Evolutionary conservation across 1,140 invertebrate species (phyloP), one percentile per base, ranked within the genome.

Genomic region (Drosophila bocqueti): DNA sequence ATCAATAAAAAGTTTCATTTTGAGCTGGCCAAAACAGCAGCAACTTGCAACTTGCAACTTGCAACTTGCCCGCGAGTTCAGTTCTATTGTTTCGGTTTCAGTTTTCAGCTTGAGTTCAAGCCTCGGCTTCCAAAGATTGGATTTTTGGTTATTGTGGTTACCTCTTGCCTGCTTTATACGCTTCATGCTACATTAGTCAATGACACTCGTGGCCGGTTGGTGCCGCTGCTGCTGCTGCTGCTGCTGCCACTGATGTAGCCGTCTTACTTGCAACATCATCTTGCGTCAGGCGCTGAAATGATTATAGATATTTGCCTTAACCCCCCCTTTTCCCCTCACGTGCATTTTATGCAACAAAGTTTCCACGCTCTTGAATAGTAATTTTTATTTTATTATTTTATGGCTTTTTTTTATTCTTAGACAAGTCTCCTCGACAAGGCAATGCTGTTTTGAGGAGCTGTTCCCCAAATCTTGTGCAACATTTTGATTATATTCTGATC

Each of bases 171-270:
- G 82, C 82, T 81, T 85, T 85, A 74, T 84, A 77, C 82, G 82
- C 82, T 84, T 84, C 82, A 85, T 85, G 82, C 82, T 78, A 85
- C 82, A 85, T 85, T 85, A 84, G 82, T 84, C 82, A 84, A 84
- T 85, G 82, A 84, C 82, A 84, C 77, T 84, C 68, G 67, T 54
- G 38, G 76, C 54, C 61, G 55, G 46, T 66, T 73, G 67, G 26
- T 57, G 76, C 40, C 26, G 47, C 24, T 43, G 49, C 36, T 57
- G 72, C 36, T 29, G 49, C 29, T 50, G 76, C 36, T 42, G 49
- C 18, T 45, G 43, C 36, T 62, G 58, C 42, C 29, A 45, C 40
- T 45, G 47, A 18, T 62, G 60, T 34, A 34, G 74, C 49, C 54
- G 54, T 57, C 21, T 55, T 59, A 64, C 81, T 84, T 84, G 82